Conservation (phyloP, 2,888 invertebrate species). For the Clostera curtula region DNA sequence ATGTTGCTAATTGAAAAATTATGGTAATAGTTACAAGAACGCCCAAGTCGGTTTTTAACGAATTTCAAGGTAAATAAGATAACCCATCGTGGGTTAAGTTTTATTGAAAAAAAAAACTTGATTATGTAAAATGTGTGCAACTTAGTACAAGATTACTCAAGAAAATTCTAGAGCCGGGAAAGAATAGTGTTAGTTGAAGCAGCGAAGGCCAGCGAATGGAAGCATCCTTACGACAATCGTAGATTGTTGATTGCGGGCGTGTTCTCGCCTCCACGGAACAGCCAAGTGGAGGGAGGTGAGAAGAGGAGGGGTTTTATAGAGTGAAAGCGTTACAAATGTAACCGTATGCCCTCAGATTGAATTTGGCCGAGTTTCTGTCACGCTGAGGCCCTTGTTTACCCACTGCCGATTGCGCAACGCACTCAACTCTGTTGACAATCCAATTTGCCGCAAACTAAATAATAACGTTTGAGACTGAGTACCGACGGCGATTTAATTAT, state of each 20-base stretch:
- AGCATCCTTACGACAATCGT: constrained; percentile 7
- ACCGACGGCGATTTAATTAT: constrained; percentile 22
- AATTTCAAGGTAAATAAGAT: background rate
- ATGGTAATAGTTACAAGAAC: constrained; percentile 12
- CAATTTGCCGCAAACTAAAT: constrained; percentile 17
- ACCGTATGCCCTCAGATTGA: constrained; percentile 47
- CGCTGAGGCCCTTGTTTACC: constrained; percentile 34
- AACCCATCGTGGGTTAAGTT: background rate
- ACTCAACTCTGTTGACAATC: constrained; percentile 18
- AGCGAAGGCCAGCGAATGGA: constrained; percentile 2
- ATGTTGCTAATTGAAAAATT: constrained; percentile 20
- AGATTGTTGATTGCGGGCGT: constrained; percentile 26
- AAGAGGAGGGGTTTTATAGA: constrained; percentile 24
- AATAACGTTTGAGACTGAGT: constrained; percentile 19
- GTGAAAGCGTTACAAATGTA: constrained; percentile 67
- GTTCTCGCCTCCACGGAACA: constrained; percentile 29
- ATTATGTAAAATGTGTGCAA: too few species aligned
- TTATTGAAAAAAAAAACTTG: background rate
- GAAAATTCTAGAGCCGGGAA: too few species aligned
- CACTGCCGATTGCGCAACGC: constrained; percentile 24
- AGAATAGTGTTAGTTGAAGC: too few species aligned
- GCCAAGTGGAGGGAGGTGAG: constrained; percentile 19
- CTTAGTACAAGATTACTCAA: too few species aligned
- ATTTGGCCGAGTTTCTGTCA: constrained; percentile 39
- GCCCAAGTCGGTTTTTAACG: background rate